Base-by-base conservation (phyloP, 2,888 invertebrate species). In the Caenorhabditis uteleia region DNA sequence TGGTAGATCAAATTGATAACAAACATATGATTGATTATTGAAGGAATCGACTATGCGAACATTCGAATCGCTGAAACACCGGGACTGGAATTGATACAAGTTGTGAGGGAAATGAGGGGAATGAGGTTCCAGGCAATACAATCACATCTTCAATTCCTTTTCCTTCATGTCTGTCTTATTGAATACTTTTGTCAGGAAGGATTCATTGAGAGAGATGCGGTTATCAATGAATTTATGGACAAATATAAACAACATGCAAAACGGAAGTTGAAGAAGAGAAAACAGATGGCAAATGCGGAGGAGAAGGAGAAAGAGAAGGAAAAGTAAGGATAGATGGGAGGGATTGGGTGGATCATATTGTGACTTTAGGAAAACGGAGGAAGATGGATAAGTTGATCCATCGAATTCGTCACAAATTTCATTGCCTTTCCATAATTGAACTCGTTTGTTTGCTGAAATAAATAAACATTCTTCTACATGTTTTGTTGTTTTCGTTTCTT, bases 101-200 rank as follows among this genome's bases (percentile, higher is more conserved):
- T 68, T 36, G 62, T 68, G 8, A 60, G 60, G n/a, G 70, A 71
- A 27, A 61, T 71, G 68, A 47, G 70, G 18, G 39, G 18, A n/a
- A 53, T 58, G 55, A 47, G 68, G 16, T 68, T 54, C 39, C 68
- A 68, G 38, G 55, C 70, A 1, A 55, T 71, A 20, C 70, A 71
- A 33, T 61, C 65, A 14, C 68, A 68, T 36, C 49, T 71, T 40
- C 73, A 73, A 45, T 73, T 62, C 46, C 33, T 73, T 18, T 70
- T 68, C 56, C 60, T 73, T 5, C 66, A 73, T 31, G 56, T 66
- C 4, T 51, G 51, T 5, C 54, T 73, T 6, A 56, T 73, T 43
- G 59, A 73, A 29, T 57, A 65, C 21, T 73, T 70, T 48, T 55
- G 46, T 12, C 47, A 69, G 51, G 67, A 67, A 45, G 60, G 67